phyloP scores from a whole-genome alignment of 2,113 vertebrate genomes.

The Mesembrinibis cayennensis region DNA sequence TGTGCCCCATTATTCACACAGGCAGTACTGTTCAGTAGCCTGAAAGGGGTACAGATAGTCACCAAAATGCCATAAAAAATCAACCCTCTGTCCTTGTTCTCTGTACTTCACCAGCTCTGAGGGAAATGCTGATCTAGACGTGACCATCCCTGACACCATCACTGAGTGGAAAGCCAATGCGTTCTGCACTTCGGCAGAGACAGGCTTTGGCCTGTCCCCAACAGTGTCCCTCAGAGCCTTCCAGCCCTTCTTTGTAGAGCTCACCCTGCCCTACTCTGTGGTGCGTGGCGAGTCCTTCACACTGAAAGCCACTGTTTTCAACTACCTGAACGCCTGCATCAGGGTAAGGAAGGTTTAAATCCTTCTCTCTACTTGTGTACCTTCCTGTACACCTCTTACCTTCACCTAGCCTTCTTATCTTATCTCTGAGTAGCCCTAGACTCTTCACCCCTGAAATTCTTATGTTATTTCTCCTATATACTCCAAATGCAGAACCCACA shows the following conservation, averaged over 20 bases:
- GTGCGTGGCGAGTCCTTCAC: constrained; percentile 84
- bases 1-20: background rate
- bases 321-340: constrained; percentile 82
- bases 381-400: background rate
- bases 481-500: background rate
- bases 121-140: constrained; percentile 69
- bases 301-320: constrained; percentile 84
- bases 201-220: constrained; percentile 83
- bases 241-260: constrained; percentile 91
- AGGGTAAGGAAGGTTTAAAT: constrained; percentile 74
- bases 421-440: background rate
- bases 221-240: constrained; percentile 76
- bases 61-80: background rate
- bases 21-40: background rate
- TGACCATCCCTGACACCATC: constrained; percentile 88
- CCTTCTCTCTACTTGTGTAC: background rate
- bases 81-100: background rate
- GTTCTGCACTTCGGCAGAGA: constrained; percentile 79
- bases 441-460: background rate
- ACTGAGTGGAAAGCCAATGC: constrained; percentile 87
- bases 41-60: background rate
- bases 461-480: background rate
- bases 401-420: background rate
- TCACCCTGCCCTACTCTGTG: constrained; percentile 88
- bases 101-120: constrained; percentile 59